Conservation (phyloP, 2,797 vertebrate species). For the Podargus strigoides region DNA sequence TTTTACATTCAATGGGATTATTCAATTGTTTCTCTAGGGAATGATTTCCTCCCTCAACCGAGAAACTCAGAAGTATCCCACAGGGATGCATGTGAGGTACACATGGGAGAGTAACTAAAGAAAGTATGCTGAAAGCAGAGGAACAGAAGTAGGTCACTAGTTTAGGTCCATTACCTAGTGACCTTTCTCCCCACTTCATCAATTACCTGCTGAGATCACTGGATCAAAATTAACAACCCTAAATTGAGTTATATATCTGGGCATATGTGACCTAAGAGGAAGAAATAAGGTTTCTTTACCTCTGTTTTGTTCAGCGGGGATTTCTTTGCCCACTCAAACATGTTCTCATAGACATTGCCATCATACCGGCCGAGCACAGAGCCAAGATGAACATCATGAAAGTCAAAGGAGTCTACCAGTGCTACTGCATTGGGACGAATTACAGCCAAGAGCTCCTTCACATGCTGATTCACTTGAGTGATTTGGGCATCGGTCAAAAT, state of each 20-base stretch:
- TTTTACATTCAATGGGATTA: not conserved
- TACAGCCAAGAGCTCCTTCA: conserved; percentile 87
- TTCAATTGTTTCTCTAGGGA: not conserved
- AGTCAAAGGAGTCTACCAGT: conserved; percentile 91
- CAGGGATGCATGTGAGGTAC: not conserved
- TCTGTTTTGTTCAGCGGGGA: conserved; percentile 91
- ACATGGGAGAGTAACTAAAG: not conserved
- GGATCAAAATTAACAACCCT: not conserved
- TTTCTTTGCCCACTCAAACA: conserved; percentile 94
- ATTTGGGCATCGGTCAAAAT: conserved; percentile 84
- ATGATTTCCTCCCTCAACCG: not conserved
- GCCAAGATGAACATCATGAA: conserved; percentile 81
- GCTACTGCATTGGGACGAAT: conserved; percentile 88
- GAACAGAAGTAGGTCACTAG: not conserved
- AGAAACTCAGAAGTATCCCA: not conserved
- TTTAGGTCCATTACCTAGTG: not conserved
- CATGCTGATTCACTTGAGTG: conserved; percentile 76
- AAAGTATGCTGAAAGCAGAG: not conserved
- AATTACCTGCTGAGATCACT: not conserved
- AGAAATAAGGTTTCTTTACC: conserved; percentile 70
- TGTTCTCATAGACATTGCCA: conserved; percentile 92
- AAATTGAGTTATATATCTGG: not conserved
- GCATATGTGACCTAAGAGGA: rapidly evolving
- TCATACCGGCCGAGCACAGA: conserved; percentile 93
- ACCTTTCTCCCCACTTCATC: not conserved